Conservation (phyloP, 2,113 vertebrate genomes). For the Siniperca knerii region DNA sequence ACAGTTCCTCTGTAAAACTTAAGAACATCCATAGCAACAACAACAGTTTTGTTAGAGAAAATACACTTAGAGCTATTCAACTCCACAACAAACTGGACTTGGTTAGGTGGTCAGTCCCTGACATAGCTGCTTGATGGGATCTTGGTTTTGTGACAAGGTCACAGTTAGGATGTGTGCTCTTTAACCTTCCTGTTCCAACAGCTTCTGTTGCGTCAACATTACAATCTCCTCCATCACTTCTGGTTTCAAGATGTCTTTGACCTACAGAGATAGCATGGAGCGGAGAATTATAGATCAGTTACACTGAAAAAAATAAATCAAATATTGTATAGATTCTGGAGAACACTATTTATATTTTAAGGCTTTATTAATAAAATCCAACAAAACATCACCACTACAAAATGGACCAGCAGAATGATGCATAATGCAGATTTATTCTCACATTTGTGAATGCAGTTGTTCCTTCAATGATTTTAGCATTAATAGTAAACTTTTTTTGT, state of each 20-base stretch:
- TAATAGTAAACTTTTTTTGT: neutral
- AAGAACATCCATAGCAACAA: neutral
- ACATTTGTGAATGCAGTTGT: neutral
- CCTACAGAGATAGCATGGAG: conserved; percentile 80
- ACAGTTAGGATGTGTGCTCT: conserved; percentile 1
- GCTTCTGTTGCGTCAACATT: conserved; percentile 92
- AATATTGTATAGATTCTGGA: neutral
- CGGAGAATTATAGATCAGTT: neutral
- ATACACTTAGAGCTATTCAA: neutral
- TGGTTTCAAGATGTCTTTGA: conserved; percentile 96
- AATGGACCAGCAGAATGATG: neutral
- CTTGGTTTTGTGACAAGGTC: neutral
- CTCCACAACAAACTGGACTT: neutral
- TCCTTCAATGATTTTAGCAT: neutral
- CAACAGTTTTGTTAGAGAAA: conserved; percentile 8
- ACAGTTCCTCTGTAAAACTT: neutral
- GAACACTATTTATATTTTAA: neutral
- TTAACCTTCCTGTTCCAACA: conserved; percentile 92
- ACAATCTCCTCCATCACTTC: conserved; percentile 95
- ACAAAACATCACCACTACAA: neutral
- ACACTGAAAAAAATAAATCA: neutral
- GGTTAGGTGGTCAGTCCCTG: neutral
- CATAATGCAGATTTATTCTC: neutral
- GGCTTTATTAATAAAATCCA: neutral
- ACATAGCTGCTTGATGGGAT: conserved; percentile 23